Percentiles rank a stretch among this genome's conserved stretches.
These are phyloP conservation scores for Pentamera pediparva DNA, from an alignment of 53 echinoderm and acorn worm species.

Conservation along the genomic window DNA sequence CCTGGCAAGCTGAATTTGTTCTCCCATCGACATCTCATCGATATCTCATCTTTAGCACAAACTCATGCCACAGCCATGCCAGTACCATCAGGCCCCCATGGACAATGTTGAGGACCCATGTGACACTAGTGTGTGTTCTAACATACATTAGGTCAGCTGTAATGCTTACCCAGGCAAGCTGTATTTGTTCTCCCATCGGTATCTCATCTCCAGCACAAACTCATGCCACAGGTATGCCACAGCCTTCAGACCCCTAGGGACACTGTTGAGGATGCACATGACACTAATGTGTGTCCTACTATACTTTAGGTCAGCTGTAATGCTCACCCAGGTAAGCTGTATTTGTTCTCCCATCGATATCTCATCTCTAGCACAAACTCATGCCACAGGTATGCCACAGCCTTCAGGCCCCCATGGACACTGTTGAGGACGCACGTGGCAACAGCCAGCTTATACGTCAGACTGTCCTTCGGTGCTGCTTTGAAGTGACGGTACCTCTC, in stretches of 20 bases:
- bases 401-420: constrained; percentile 58
- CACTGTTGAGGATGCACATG: neutral
- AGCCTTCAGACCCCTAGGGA: neutral
- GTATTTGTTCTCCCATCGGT: constrained; percentile 76
- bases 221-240: no score
- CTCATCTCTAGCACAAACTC: constrained; percentile 98
- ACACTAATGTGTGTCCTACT: neutral
- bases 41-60: constrained; percentile 85
- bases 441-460: constrained; percentile 74
- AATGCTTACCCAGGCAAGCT: constrained; percentile 62
- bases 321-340: constrained; percentile 86
- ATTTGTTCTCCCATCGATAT: constrained; percentile 84
- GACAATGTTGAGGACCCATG: no score
- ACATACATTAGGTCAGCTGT: neutral
- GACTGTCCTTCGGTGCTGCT: constrained; percentile 69
- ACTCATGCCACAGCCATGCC: constrained; percentile 80
- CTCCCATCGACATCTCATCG: constrained; percentile 78
- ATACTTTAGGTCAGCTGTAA: no score
- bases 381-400: constrained; percentile 94
- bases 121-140: no score
- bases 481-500: constrained; percentile 96
- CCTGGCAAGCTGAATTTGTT: constrained; percentile 75
- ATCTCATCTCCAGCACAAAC: constrained; percentile 90
- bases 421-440: constrained; percentile 57
- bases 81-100: no score